Evolutionary conservation across 64 coral and sea anemone species (phyloP).

Genomic region (Platygyra sinensis): DNA sequence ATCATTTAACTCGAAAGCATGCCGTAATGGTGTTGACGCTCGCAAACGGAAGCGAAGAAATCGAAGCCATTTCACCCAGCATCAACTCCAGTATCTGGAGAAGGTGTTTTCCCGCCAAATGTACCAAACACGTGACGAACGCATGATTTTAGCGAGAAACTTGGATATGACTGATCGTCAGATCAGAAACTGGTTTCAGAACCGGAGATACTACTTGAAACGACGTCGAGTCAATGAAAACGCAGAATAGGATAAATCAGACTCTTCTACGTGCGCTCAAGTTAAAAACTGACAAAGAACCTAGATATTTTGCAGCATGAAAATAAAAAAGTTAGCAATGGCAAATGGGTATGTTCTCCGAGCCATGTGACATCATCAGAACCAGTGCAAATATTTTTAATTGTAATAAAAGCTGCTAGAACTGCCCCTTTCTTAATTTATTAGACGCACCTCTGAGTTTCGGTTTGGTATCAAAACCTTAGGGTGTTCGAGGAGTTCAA

Average conservation of each 20-base stretch:
- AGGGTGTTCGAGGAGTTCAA: no score
- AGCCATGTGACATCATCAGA: no score
- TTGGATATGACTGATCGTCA: slow-evolving; percentile 86
- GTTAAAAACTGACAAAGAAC: no score
- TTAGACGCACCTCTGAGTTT: no score
- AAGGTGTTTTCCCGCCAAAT: slow-evolving; percentile 73
- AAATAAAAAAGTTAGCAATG: no score
- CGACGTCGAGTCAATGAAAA: slow-evolving; percentile 34
- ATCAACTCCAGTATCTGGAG: slow-evolving; percentile 73
- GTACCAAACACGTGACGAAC: slow-evolving; percentile 78
- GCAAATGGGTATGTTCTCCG: no score
- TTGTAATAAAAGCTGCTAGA: no score
- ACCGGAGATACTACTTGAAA: slow-evolving; percentile 77
- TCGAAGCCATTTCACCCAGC: slow-evolving; percentile 60
- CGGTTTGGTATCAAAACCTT: no score
- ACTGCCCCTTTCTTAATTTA: no score
- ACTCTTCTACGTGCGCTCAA: neutral
- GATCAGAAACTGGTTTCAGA: slow-evolving; percentile 94
- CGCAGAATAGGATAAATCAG: neutral
- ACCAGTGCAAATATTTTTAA: no score
- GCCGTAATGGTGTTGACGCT: neutral
- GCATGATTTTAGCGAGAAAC: slow-evolving; percentile 54
- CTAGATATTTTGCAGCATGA: no score
- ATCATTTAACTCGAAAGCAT: neutral
- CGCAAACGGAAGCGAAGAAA: neutral